Conservation (phyloP, 2,797 vertebrate species). For the Aselliscus stoliczkanus region DNA sequence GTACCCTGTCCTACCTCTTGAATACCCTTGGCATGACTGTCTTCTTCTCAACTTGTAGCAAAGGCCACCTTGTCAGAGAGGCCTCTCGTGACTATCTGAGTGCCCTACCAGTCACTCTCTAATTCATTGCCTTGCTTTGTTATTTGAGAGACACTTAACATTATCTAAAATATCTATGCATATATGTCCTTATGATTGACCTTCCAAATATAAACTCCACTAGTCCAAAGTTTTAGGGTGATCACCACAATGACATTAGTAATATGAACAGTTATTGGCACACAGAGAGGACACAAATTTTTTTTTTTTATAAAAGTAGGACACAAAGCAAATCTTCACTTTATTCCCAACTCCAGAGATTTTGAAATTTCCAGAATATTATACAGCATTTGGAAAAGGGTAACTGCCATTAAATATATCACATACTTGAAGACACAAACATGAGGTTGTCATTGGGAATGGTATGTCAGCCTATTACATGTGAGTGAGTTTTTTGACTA, state of each 20-base stretch:
- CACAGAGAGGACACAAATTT: background rate
- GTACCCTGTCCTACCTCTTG: background rate
- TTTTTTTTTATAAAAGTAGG: background rate
- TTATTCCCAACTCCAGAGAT: background rate
- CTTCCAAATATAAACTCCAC: background rate
- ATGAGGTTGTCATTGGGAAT: background rate
- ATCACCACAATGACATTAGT: background rate
- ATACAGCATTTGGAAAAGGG: background rate
- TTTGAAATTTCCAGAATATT: background rate
- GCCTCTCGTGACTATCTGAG: background rate
- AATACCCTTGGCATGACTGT: background rate
- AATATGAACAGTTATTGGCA: background rate
- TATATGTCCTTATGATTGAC: background rate
- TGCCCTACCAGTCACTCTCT: background rate
- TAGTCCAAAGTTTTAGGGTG: background rate
- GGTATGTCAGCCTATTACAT: background rate
- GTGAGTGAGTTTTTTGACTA: background rate
- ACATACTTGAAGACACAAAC: background rate
- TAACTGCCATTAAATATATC: background rate
- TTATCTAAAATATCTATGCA: background rate
- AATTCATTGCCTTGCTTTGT: background rate
- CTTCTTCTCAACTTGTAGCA: background rate
- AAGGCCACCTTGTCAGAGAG: background rate
- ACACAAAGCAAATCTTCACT: background rate
- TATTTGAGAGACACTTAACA: background rate